Evolutionary conservation across 1,140 invertebrate genomes (phyloP), one percentile per base, ranked within the genome.

Genomic region (Drosophila cardini): DNA sequence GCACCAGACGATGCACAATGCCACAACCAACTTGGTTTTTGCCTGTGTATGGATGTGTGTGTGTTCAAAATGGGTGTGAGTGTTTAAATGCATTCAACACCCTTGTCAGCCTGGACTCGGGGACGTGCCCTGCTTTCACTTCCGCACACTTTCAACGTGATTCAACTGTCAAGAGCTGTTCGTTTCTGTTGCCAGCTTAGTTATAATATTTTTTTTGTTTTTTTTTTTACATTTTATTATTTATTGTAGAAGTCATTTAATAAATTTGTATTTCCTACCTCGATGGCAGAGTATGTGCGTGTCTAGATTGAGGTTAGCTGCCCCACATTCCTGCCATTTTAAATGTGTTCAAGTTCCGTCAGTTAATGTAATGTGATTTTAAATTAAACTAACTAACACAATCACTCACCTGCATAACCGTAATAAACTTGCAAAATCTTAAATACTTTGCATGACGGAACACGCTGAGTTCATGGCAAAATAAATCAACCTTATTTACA

Each of bases 121-220:
- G 63, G 67, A 78, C 78, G 70, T 86, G 82, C 60, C 78, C 82
- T 86, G 82, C 72, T 86, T 86, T 72, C 60, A 81, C 71, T 75
- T 86, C 82, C 82, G 82, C 75, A 57, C 60, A 45, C 42, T 40
- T 38, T 50, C 36, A 30, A 38, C 13, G 55, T 26, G 45, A 46
- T 61, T 64, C 61, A 63, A 52, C 76, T 52, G 46, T 71, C 77
- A 53, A 56, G 50, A 46, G 71, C 38, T 15, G 38, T 62, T 77
- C 34, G 63, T 63, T 73, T 76, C 36, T 50, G 45, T 32, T 53
- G 60, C 15, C 30, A 45, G 34, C 15, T 74, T 71, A 60, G 46
- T 69, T 68, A 13, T 42, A 4, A 2, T 45, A 16, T 50, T 11
- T n/a, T 26, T 56, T 74, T 15, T n/a, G n/a, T n/a, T n/a, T 45